Base-by-base conservation (phyloP, 2,797 vertebrate genomes). In the Acrossocheilus wenchowensis region DNA sequence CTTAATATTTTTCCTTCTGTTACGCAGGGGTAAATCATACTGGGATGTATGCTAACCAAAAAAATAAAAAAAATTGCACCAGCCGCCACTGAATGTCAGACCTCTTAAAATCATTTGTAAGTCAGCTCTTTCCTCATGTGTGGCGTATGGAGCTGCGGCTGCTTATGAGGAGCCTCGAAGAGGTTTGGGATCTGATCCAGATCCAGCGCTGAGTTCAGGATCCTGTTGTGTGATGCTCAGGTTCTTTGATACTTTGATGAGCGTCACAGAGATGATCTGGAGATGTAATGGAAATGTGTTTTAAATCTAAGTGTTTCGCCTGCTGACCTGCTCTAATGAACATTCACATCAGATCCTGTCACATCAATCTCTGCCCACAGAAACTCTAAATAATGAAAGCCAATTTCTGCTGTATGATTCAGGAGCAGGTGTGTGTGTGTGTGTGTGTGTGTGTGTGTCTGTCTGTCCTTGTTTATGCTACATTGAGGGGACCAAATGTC, bases 291-390 rank as follows among this genome's bases (percentile, higher is more conserved):
- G 21, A 6, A 72, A n/a, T 14, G 39, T 43, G 41, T 43, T 43
- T 8, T 43, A 43, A 39, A 43, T 43, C 8, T 9, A 8, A 43
- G 41, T 71, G 68, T 71, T 71, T 21, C 10, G 5, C 69, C 69
- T n/a, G 41, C 41, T 30, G 26, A 75, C 45, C 73, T 34, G 45
- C 73, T 75, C 26, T 75, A 52, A 52, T 52, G 48, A 75, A 52
- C 73, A 75, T 75, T 52, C 73, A 75, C 73, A 52, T 50, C 45
- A 34, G 73, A 74, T 15, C 15, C 71, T 14, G 41, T 8, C n/a
- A 73, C 43, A 74, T 50, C 26, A 75, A 21, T 5, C 26, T 50
- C 30, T 52, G 73, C 26, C 2, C 48, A 75, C 26, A 36, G 17
- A 77, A 30, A 52, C 12, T 21, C 5, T 77, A 34, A 52, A 75